A percentile compares a stretch with the other conserved stretches of the same genome.
These are phyloP conservation scores for Tetramorium bicarinatum DNA, from an alignment of 2,888 invertebrate genomes.

Conservation along the genomic window DNA sequence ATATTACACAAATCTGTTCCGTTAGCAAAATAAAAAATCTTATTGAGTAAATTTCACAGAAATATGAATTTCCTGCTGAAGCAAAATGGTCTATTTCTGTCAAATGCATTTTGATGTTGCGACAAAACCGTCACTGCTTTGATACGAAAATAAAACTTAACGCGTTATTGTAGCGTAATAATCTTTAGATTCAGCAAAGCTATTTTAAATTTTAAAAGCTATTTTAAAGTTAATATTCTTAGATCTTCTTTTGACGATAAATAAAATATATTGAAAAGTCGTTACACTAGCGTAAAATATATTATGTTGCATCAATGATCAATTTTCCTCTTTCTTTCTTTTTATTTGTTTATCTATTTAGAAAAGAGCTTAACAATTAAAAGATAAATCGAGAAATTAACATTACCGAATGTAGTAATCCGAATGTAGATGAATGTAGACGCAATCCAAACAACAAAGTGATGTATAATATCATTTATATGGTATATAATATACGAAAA, in stretches of 20 bases:
- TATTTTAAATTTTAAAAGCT: background rate
- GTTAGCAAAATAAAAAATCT: background rate
- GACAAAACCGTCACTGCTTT: background rate
- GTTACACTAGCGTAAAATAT: background rate
- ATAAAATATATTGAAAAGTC: background rate
- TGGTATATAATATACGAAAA: background rate
- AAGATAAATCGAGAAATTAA: background rate
- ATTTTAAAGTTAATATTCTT: constrained; percentile 5
- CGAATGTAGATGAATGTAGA: background rate
- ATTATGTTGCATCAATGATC: background rate
- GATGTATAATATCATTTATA: background rate
- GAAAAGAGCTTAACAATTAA: background rate
- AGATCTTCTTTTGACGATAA: background rate
- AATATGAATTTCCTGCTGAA: constrained; percentile 9
- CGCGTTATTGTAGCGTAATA: background rate
- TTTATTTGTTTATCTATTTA: background rate
- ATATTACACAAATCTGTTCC: constrained; percentile 28
- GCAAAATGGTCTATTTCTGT: background rate
- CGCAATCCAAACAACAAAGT: background rate
- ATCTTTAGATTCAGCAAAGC: background rate
- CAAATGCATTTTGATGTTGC: background rate
- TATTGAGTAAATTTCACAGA: constrained; percentile 17
- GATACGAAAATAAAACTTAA: background rate
- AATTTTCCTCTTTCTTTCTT: background rate
- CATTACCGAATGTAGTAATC: background rate